Percentiles rank a stretch among this genome's conserved stretches.
Evolutionary conservation across 2,113 vertebrate genomes (phyloP).

Genomic region (Megatriorchis doriae): DNA sequence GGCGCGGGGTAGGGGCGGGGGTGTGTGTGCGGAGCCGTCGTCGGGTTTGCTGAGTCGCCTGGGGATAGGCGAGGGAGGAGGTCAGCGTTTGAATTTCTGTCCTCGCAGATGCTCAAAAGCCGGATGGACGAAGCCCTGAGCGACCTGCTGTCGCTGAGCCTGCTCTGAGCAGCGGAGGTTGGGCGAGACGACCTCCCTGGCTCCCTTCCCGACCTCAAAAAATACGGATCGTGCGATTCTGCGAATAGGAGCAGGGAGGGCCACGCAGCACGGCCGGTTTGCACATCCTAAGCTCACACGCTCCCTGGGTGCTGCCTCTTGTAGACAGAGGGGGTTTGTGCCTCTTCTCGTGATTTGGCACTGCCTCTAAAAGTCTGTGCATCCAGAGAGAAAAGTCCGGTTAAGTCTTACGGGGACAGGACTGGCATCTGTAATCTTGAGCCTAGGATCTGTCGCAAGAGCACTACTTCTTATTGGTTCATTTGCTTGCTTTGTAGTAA

Average conservation of each 20-base stretch:
- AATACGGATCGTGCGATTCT: neutral
- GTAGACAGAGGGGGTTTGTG: neutral
- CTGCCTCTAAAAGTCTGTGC: neutral
- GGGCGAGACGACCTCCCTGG: neutral
- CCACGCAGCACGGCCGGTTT: neutral
- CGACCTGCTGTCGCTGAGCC: neutral
- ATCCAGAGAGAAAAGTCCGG: neutral
- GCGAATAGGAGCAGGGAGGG: neutral
- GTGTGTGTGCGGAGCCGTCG: neutral
- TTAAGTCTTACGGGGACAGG: neutral
- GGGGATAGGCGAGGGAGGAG: neutral
- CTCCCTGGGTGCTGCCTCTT: neutral
- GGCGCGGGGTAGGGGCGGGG: neutral
- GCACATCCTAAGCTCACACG: too few relatives aligned
- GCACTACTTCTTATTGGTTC: neutral
- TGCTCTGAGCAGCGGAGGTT: neutral
- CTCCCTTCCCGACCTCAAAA: neutral
- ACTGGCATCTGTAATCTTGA: neutral
- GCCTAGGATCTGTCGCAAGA: neutral
- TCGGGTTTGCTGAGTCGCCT: neutral
- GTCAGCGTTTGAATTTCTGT: neutral
- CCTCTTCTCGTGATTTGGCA: accelerated
- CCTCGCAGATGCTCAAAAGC: neutral
- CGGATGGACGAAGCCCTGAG: neutral
- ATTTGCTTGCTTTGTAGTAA: neutral